Conservation (phyloP, 2,888 invertebrate species). For the Apamea crenata region DNA sequence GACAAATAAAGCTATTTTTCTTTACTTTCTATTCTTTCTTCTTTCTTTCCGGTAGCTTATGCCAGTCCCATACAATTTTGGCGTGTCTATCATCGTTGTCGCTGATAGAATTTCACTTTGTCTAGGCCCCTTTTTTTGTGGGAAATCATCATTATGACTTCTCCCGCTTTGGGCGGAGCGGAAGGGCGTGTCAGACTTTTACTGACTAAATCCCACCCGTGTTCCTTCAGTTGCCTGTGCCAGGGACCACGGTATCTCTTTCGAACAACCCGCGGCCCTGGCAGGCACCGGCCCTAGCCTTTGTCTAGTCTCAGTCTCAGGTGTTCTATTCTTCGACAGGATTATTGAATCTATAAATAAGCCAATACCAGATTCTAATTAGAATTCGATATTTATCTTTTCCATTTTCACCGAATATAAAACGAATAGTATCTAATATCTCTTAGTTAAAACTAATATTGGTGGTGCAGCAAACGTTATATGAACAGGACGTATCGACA, state of each 20-base stretch:
- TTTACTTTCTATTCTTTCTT: no score
- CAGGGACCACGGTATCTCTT: no score
- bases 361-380: neutral
- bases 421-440: neutral
- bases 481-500: neutral
- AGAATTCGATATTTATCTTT: neutral
- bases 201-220: no score
- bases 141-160: no score
- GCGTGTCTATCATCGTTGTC: neutral
- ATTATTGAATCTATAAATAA: neutral
- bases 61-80: neutral
- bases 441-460: slow-evolving; percentile 31
- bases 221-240: no score
- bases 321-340: neutral
- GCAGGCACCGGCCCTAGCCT: no score
- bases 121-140: no score
- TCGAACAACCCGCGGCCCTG: no score
- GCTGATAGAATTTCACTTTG: neutral
- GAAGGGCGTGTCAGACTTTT: no score
- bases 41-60: neutral
- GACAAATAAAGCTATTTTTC: no score
- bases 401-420: neutral
- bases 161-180: no score
- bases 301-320: no score
- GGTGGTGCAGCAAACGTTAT: neutral